Evolutionary conservation across 2,113 vertebrate genomes (phyloP), one percentile per base, ranked within the genome.

Genomic region (Hiodon alosoides): DNA sequence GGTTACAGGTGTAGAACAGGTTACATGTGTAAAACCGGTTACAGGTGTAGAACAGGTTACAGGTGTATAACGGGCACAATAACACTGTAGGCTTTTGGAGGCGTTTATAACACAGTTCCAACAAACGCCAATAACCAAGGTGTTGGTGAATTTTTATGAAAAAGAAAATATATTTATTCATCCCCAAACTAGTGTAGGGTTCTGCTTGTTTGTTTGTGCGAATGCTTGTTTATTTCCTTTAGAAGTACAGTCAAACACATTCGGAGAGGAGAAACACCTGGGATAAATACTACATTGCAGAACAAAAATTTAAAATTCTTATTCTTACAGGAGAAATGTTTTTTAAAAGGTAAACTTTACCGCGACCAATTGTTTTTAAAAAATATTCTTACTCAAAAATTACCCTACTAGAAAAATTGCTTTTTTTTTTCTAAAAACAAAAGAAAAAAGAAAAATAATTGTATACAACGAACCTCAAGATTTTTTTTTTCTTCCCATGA

Each of bases 291-390:
- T 31, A 31, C 31, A 31, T 31, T 71, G 69, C 16, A 16, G 51
- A 50, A 6, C 11, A 1, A 3, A 47, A 31, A 11, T 31, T 17
- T 8, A 17, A 9, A 71, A 57, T 46, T 58, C 7, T 59, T n/a
- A 59, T 46, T 55, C 58, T 58, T 71, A 47, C 17, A 47, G 7
- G 48, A 67, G 46, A 67, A 47, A 71, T 59, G 70, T 54, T 52
- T 13, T 59, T 71, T 58, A 53, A 59, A 60, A 71, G 57, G 57
- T 59, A 71, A 71, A 17, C 70, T 57, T 71, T 71, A 60, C 50
- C 17, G 57, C 60, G 60, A 71, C 47, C 70, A 17, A 2, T 59
- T 31, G 54, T 57, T 71, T 57, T 47, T 71, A 47, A 71, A 69
- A 17, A 54, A 69, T 4, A 59, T 71, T 58, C 70, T 60, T 71